Evolutionary conservation across 2,113 vertebrate genomes (phyloP), one percentile per base, ranked within the genome.

Genomic region (Coturnix japonica): DNA sequence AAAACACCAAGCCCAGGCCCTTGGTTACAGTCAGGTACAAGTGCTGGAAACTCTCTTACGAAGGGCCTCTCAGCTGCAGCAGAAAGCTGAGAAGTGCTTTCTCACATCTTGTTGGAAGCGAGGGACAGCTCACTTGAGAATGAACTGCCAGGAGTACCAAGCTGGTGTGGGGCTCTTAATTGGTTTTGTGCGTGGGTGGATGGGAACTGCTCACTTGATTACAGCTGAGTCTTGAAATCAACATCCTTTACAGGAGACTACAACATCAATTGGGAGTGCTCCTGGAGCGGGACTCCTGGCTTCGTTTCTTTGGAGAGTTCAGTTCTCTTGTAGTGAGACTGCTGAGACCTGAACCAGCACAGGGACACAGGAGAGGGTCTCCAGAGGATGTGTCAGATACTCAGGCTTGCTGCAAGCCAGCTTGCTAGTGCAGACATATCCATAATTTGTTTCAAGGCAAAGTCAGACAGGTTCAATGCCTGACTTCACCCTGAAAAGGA

Each of bases 341-440:
- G 49, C 56, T 5, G 64, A 94, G 79, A 92, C 33, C 37, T 77
- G 75, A 89, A 70, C 79, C 33, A 51, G 43, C 22, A 51, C 33
- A n/a, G 63, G 33, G 85, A 60, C 93, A 89, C 69, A 4, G 3
- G 79, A 95, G 78, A 89, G 73, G 75, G 72, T 54, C 85, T 85
- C 60, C 14, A 51, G 64, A 82, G 31, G 46, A 85, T 30, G 46
- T 30, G 60, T 59, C 75, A 60, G 70, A 37, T 35, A 92, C n/a
- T 56, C 20, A n/a, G 46, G 43, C 56, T 49, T 13, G 79, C 73
- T 3, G 2, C 0, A 0, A 89, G 60, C 79, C 87, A 92, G 80
- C 76, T 51, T 1, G 3, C 46, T 60, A 56, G 6, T 5, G 39
- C 80, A 90, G 92, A 82, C 41, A 85, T 19, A 81, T 11, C n/a